Percentiles rank a stretch among this genome's conserved stretches.
Evolutionary conservation across 2,797 vertebrate species (phyloP).

Genomic region (Poecilia gillii): DNA sequence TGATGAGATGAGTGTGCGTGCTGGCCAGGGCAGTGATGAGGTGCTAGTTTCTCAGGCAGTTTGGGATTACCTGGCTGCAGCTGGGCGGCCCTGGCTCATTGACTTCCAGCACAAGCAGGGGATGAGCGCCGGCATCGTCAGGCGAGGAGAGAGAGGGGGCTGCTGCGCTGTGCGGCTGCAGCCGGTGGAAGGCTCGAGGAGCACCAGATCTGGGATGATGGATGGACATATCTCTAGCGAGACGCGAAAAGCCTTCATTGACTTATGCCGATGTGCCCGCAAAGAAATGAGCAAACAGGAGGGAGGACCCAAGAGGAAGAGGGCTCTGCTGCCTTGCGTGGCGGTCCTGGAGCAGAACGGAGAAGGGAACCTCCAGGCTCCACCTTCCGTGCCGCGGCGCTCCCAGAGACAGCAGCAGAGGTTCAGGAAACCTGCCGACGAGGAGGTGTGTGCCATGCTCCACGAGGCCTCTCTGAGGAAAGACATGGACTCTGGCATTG

Average conservation of each 20-base stretch:
- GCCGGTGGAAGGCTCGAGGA: slow-evolving; percentile 81
- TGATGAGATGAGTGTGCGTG: slow-evolving; percentile 87
- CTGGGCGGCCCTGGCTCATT: slow-evolving; percentile 89
- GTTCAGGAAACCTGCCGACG: slow-evolving; percentile 82
- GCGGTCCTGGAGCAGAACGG: slow-evolving; percentile 81
- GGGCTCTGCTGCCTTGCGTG: slow-evolving; percentile 85
- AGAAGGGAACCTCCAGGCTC: slow-evolving; percentile 81
- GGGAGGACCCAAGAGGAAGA: slow-evolving; percentile 87
- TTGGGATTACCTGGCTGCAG: slow-evolving; percentile 95
- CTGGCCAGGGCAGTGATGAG: slow-evolving; percentile 91
- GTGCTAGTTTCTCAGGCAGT: slow-evolving; percentile 94
- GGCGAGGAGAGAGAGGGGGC: slow-evolving; percentile 91
- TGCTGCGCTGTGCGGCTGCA: slow-evolving; percentile 92
- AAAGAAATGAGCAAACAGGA: slow-evolving; percentile 95
- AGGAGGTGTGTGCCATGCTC: slow-evolving; percentile 80
- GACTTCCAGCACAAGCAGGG: slow-evolving; percentile 92
- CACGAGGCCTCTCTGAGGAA: slow-evolving; percentile 78
- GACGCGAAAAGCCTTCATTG: slow-evolving; percentile 91
- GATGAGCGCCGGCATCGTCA: slow-evolving; percentile 89
- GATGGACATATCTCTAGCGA: slow-evolving; percentile 80
- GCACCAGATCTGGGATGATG: slow-evolving; percentile 77
- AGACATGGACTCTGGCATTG: slow-evolving; percentile 61
- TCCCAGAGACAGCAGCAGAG: slow-evolving; percentile 85
- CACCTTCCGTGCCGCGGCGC: slow-evolving; percentile 77
- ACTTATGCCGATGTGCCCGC: slow-evolving; percentile 87